Percentiles rank a stretch among this genome's conserved stretches.
Conservation (phyloP, 2,113 vertebrate species). For the Synchiropus splendidus region DNA sequence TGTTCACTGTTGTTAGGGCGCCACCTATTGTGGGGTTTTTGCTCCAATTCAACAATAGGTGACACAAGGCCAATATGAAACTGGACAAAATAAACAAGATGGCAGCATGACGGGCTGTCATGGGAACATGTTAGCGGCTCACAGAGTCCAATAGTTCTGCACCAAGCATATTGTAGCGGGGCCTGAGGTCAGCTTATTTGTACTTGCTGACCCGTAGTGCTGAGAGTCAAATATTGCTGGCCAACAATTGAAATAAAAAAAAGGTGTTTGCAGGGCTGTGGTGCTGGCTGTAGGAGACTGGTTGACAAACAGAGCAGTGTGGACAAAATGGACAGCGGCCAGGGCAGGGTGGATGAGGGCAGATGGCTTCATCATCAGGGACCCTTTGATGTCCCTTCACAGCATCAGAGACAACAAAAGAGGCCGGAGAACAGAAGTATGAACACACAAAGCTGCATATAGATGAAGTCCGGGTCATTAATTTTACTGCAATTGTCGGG, state of each 20-base stretch:
- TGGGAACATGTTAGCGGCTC: constrained; percentile 38
- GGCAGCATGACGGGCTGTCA: constrained; percentile 34
- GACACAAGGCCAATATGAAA: too few species aligned
- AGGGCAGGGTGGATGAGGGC: constrained; percentile 34
- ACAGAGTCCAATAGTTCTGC: constrained; percentile 26
- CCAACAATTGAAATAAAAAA: constrained; percentile 48
- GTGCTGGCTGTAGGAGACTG: constrained; percentile 37
- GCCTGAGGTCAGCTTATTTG: constrained; percentile 43
- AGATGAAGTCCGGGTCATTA: too few species aligned
- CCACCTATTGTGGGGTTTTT: too few species aligned
- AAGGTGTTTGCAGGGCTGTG: constrained; percentile 50
- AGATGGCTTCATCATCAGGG: constrained; percentile 54
- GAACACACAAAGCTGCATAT: constrained; percentile 6
- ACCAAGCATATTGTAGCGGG: constrained; percentile 24
- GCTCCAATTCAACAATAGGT: too few species aligned
- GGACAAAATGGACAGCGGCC: constrained; percentile 55
- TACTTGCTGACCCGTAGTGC: constrained; percentile 36
- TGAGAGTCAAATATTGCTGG: constrained; percentile 32
- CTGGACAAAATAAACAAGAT: too few species aligned
- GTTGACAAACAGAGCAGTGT: constrained; percentile 57
- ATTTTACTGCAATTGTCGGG: too few species aligned
- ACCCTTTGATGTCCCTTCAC: constrained; percentile 43
- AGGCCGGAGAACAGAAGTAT: constrained; percentile 21
- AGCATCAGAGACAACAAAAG: constrained; percentile 39
- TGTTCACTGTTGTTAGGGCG: too few species aligned